Percentiles rank a stretch among this genome's conserved stretches.
Evolutionary conservation across 2,113 vertebrate genomes (phyloP).

Genomic region (Peromyscus leucopus): DNA sequence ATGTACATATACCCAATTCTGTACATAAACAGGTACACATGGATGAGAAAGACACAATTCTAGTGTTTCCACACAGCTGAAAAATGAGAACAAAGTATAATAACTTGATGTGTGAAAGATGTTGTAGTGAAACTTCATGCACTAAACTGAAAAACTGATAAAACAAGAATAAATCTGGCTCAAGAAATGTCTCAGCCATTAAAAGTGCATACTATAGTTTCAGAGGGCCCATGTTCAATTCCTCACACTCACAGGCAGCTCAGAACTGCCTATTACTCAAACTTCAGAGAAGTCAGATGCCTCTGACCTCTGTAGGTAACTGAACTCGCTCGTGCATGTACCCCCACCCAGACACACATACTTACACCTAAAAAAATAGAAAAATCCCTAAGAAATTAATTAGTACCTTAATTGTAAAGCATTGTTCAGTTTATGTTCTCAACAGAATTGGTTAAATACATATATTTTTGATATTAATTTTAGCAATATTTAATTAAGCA

Average conservation of each 20-base stretch:
- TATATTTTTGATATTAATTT: slow-evolving; percentile 26
- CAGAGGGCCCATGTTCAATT: background rate
- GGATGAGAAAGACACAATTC: background rate
- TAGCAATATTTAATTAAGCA: slow-evolving; percentile 22
- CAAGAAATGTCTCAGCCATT: background rate
- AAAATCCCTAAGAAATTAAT: slow-evolving; percentile 21
- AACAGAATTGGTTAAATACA: slow-evolving; percentile 43
- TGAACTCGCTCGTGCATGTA: background rate
- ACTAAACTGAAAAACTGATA: background rate
- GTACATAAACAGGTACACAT: background rate
- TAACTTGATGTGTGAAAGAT: background rate
- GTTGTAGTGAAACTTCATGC: background rate
- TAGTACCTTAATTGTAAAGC: slow-evolving; percentile 28
- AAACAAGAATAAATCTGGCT: background rate
- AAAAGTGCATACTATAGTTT: background rate
- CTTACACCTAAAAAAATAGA: background rate
- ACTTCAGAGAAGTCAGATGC: background rate
- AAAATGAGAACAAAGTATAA: background rate
- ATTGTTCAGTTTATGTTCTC: background rate
- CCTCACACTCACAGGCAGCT: background rate
- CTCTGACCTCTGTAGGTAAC: background rate
- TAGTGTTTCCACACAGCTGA: background rate
- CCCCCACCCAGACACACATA: background rate
- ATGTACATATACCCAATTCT: background rate
- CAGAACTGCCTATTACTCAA: background rate